Evolutionary conservation across 2,797 vertebrate genomes (phyloP).

Genomic region (Pygocentrus nattereri): DNA sequence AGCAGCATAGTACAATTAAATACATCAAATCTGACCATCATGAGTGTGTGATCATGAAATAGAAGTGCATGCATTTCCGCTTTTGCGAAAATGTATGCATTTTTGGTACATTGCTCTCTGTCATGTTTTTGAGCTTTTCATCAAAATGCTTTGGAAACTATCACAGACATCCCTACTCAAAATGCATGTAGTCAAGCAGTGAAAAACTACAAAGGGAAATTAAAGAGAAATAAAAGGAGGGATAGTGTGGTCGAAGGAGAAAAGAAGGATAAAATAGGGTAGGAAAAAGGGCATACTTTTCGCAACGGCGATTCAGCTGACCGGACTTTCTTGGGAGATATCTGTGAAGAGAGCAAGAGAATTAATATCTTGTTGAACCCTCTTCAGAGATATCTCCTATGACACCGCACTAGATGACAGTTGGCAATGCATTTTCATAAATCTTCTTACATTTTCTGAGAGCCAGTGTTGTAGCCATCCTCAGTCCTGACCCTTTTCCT

Average conservation of each 20-base stretch:
- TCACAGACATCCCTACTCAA: constrained; percentile 68
- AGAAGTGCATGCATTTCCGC: constrained; percentile 48
- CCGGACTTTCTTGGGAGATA: constrained; percentile 88
- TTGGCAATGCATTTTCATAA: constrained; percentile 9
- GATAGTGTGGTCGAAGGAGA: constrained; percentile 29
- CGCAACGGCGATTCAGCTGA: constrained; percentile 82
- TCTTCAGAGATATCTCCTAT: constrained; percentile 88
- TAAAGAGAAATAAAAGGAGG: constrained; percentile 28
- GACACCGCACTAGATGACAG: constrained; percentile 62
- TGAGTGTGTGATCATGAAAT: constrained; percentile 16
- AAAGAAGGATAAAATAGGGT: constrained; percentile 70
- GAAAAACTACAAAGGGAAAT: constrained; percentile 7
- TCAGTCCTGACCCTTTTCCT: constrained; percentile 35
- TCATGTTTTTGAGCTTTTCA: constrained; percentile 24
- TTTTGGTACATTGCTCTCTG: background rate
- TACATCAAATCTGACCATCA: constrained; percentile 22
- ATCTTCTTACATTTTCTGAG: background rate
- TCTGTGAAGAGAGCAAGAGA: constrained; percentile 88
- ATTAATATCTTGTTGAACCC: constrained; percentile 83
- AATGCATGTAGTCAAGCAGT: constrained; percentile 69
- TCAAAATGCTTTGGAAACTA: constrained; percentile 19
- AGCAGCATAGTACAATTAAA: constrained; percentile 9
- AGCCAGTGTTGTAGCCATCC: constrained; percentile 29
- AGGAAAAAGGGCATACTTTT: constrained; percentile 84
- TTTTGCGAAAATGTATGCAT: constrained; percentile 17